These are phyloP conservation scores for Tipula unca DNA, from an alignment of 2,888 invertebrate species.

Conservation along the genomic window DNA sequence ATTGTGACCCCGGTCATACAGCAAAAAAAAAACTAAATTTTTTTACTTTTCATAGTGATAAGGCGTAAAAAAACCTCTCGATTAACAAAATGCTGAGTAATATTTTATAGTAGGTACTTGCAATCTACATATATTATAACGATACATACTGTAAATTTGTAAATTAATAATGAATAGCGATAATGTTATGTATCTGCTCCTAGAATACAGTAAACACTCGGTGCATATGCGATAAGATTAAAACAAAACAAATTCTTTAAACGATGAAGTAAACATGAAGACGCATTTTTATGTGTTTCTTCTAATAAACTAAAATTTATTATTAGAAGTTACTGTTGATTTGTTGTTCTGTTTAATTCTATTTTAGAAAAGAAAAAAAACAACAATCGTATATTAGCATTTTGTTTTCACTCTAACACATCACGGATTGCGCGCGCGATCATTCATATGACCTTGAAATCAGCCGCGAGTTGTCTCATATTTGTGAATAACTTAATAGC, in stretches of 20 bases:
- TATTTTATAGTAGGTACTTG: background rate
- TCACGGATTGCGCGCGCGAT: background rate
- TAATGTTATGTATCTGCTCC: background rate
- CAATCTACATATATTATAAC: background rate
- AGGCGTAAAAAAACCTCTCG: background rate
- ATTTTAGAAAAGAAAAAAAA: background rate
- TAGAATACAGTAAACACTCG: background rate
- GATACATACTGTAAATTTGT: background rate
- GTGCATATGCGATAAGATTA: background rate
- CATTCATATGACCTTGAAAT: slow-evolving; percentile 14
- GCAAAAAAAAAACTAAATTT: background rate
- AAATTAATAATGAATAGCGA: background rate
- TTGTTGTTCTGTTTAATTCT: background rate
- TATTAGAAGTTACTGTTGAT: background rate
- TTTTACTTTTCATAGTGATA: background rate
- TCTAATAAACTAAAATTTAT: background rate
- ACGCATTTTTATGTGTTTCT: background rate
- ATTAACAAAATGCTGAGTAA: background rate
- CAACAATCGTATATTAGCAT: background rate
- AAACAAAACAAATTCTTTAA: background rate
- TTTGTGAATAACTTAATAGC: background rate
- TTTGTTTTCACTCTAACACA: background rate
- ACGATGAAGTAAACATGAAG: background rate
- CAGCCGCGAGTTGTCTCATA: background rate
- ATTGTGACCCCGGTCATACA: background rate